Evolutionary conservation across 2,888 invertebrate genomes (phyloP), one percentile per base, ranked within the genome.

Genomic region (Bibio marci): DNA sequence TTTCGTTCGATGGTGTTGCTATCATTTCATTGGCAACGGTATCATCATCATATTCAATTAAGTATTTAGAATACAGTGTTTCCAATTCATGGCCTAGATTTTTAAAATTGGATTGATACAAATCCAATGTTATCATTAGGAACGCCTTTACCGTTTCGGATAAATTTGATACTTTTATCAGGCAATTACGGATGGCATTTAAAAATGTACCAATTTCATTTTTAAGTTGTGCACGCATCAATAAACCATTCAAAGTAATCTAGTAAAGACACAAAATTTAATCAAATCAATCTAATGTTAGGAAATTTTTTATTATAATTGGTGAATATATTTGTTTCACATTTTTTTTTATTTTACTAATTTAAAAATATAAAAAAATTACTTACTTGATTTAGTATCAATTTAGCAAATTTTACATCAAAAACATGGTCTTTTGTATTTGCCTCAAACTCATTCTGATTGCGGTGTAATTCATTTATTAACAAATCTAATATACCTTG

Each of bases 91-190:
- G 42, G 12, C 59, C 61, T 25, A 62, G 44, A 47, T 54, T 55
- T 40, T 50, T 50, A 43, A 59, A 62, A 42, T 58, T 59, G 42
- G 55, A 59, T 44, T 62, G 59, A 43, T 54, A 62, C 41, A 62
- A 45, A 44, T 62, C 62, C 12, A 62, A 51, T 18, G 61, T 57
- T 62, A 62, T 62, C 14, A 62, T 42, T 5, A 62, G 48, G 47
- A 62, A 52, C 13, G 62, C 62, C 46, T 59, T 61, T 12, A 56
- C 54, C 6, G 53, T 49, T 27, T 55, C 46, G 15, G 52, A 52
- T 27, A 62, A 44, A 31, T 49, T 47, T 10, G 52, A 51, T 31
- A 58, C 54, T 46, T 59, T 59, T 37, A 62, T 61, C 30, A 62
- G 44, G 46, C 57, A 58, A 6, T 56, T 53, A 14, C 62, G 52